Evolutionary conservation across 1,140 invertebrate species (phyloP), one percentile per base, ranked within the genome.

Genomic region (Thaumatotibia leucotreta): DNA sequence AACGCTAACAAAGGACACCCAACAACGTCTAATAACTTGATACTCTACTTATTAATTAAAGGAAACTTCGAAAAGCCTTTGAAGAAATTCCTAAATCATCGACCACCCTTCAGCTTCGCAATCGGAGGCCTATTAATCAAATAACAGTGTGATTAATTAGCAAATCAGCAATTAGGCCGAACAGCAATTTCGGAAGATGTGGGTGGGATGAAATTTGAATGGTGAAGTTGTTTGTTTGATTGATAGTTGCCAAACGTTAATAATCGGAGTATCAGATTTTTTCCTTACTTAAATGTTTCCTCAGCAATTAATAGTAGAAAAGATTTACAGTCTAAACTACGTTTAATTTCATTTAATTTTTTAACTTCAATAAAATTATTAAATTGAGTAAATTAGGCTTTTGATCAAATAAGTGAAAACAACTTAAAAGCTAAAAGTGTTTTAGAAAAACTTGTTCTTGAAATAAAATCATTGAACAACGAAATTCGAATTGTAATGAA

Each of bases 71-170:
- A 73, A 45, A 35, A 17, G 68, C 74, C 74, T 80, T 70, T 66
- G 73, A 67, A 49, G 68, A 79, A 85, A 86, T 77, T 76, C 77
- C 74, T 85, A 82, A 86, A 80, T 88, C 84, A 88, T 83, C 75
- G 71, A 69, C 74, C 58, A 20, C 49, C 29, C 35, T 20, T 8
- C 45, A 52, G 35, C 24, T 29, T 9, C 63, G 67, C 62, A 74
- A 80, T 83, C 75, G 76, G 79, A 76, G 77, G 72, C 81, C 83
- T 82, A 89, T 89, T 89, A 88, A 89, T 89, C 83, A 89, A 88
- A 88, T 80, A 79, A 75, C 76, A 72, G 76, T 64, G 86, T 88
- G 87, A 89, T 88, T 86, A 89, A 89, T 89, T 88, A 81, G 79
- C 81, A 84, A 87, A 88, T 88, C 77, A 77, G 84, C 76, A 88